A percentile compares a stretch with the other conserved stretches of the same genome.
Conservation (phyloP, 2,797 vertebrate species). For the Bothrops alternatus region DNA sequence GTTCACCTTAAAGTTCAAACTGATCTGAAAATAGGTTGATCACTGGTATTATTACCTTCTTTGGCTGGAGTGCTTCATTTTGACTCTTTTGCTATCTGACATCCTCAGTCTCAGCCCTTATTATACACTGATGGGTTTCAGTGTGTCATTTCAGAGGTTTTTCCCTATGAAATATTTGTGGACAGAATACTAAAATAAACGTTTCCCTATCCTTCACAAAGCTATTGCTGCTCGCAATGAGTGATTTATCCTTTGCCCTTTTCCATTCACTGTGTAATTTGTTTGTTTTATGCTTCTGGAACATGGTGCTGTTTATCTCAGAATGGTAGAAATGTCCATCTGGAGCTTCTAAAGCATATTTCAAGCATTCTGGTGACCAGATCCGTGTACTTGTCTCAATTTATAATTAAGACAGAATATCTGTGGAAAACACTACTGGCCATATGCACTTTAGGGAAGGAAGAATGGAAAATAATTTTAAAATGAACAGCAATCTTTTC, state of each 20-base stretch:
- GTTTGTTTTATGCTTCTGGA: constrained; percentile 54
- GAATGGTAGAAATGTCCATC: constrained; percentile 22
- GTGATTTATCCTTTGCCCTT: constrained; percentile 64
- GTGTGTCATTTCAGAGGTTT: constrained; percentile 32
- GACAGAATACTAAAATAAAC: constrained; percentile 32
- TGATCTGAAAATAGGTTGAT: constrained; percentile 13
- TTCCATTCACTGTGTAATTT: constrained; percentile 55
- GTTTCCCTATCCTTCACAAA: constrained; percentile 35
- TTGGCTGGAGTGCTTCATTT: constrained; percentile 5
- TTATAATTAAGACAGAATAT: constrained; percentile 34
- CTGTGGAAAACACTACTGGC: constrained; percentile 6
- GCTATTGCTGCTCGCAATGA: constrained; percentile 45
- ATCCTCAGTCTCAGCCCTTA: constrained; percentile 20
- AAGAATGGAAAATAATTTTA: constrained; percentile 14
- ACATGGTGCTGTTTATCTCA: constrained; percentile 26
- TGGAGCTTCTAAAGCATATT: constrained; percentile 31
- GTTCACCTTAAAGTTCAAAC: not conserved
- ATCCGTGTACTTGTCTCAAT: not conserved
- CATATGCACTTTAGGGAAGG: not conserved
- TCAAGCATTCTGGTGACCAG: constrained; percentile 17
- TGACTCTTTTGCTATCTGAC: constrained; percentile 17
- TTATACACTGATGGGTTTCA: constrained; percentile 28
- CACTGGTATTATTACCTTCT: not conserved
- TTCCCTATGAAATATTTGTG: constrained; percentile 39
- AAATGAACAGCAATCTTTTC: not conserved